Evolutionary conservation across 2,888 invertebrate genomes (phyloP).

Genomic region (Brachypterus glaber): DNA sequence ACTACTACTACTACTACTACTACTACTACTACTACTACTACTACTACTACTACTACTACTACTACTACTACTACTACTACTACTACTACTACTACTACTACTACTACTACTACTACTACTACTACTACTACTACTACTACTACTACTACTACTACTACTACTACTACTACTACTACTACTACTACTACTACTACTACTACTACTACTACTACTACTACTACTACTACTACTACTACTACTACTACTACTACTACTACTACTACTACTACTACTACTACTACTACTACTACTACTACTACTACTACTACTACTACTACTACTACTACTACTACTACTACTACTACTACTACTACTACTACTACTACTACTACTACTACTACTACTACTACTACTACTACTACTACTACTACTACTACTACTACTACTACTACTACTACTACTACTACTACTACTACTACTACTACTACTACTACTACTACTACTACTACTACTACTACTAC

Average conservation of each 20-base stretch:
- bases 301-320: slow-evolving; percentile 2
- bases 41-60: slow-evolving; percentile 2
- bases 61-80: slow-evolving; percentile 2
- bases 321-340: slow-evolving; percentile 2
- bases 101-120: slow-evolving; percentile 2
- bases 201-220: slow-evolving; percentile 2
- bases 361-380: slow-evolving; percentile 2
- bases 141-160: slow-evolving; percentile 2
- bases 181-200: slow-evolving; percentile 2
- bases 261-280: slow-evolving; percentile 2
- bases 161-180: slow-evolving; percentile 2
- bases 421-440: slow-evolving; percentile 2
- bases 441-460: slow-evolving; percentile 2
- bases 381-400: slow-evolving; percentile 2
- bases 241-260: slow-evolving; percentile 2
- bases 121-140: slow-evolving; percentile 2
- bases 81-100: slow-evolving; percentile 2
- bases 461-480: slow-evolving; percentile 2
- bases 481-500: slow-evolving; percentile 2
- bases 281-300: slow-evolving; percentile 2
- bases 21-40: slow-evolving; percentile 1
- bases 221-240: slow-evolving; percentile 2
- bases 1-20: slow-evolving; percentile 2
- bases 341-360: slow-evolving; percentile 2
- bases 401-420: slow-evolving; percentile 2